These are phyloP conservation scores for Platynereis dumerilii DNA, from an alignment of 2,888 invertebrate species.

Conservation along the genomic window DNA sequence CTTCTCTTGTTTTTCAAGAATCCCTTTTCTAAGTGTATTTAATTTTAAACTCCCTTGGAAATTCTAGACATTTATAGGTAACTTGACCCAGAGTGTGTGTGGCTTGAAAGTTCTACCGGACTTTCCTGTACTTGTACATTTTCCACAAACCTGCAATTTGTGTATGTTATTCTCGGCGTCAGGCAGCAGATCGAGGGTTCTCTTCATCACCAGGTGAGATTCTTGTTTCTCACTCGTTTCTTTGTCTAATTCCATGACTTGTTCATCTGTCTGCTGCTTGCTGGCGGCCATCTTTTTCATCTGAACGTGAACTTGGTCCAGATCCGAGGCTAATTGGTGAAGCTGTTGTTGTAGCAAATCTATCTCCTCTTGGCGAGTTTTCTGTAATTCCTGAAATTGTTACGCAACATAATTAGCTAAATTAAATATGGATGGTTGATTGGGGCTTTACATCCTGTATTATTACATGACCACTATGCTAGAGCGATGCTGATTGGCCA, in stretches of 20 bases:
- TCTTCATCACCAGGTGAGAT: slow-evolving; percentile 60
- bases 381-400: slow-evolving; percentile 50
- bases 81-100: no score
- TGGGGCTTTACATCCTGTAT: no score
- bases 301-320: slow-evolving; percentile 54
- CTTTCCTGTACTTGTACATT: no score
- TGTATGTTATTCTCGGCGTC: slow-evolving; percentile 66
- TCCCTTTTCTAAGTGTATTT: no score
- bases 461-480: no score
- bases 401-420: neutral
- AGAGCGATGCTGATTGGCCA: no score
- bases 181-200: slow-evolving; percentile 72
- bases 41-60: no score
- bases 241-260: slow-evolving; percentile 63
- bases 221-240: slow-evolving; percentile 53
- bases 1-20: no score
- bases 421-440: no score
- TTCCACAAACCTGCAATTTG: slow-evolving; percentile 58
- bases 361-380: slow-evolving; percentile 58
- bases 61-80: no score
- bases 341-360: slow-evolving; percentile 53
- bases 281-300: slow-evolving; percentile 55
- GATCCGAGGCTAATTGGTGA: slow-evolving; percentile 44
- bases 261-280: slow-evolving; percentile 57
- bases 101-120: no score